phyloP scores from a whole-genome alignment of 2,888 invertebrate genomes.

The Dolichopus griseipennis region DNA sequence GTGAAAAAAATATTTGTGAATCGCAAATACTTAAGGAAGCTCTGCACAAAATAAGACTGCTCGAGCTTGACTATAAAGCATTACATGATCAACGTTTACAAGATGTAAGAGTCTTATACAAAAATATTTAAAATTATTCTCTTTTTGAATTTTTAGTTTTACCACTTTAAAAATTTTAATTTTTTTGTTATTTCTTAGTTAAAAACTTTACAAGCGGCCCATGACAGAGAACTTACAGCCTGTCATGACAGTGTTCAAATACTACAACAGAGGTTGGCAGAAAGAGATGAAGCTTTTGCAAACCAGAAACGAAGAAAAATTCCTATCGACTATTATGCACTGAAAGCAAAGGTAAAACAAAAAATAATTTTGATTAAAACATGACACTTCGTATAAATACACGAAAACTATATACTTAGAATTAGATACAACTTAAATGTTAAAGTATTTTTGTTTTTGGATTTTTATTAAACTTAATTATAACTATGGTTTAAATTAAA shows the following conservation, averaged over 20 bases:
- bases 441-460: too few relatives aligned
- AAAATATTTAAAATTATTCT: too few relatives aligned
- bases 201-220: conserved; percentile 64
- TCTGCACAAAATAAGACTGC: conserved; percentile 57
- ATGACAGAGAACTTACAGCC: conserved; percentile 57
- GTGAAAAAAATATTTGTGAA: conserved; percentile 35
- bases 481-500: too few relatives aligned
- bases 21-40: conserved; percentile 38
- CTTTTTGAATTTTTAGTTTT: conserved; percentile 10
- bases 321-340: conserved; percentile 43
- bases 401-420: too few relatives aligned
- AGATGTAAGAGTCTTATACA: conserved; percentile 53
- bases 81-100: conserved; percentile 69
- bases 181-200: conserved; percentile 47
- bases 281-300: conserved; percentile 41
- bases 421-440: too few relatives aligned
- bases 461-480: too few relatives aligned
- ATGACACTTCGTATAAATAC: too few relatives aligned
- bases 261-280: conserved; percentile 40
- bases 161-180: neutral
- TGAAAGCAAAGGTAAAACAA: conserved; percentile 41
- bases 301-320: conserved; percentile 42
- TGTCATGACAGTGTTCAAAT: conserved; percentile 41
- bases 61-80: conserved; percentile 66
- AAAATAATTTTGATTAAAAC: too few relatives aligned